These are phyloP conservation scores for Bubo blakistoni DNA, from an alignment of 2,113 vertebrate species.

Conservation along the genomic window DNA sequence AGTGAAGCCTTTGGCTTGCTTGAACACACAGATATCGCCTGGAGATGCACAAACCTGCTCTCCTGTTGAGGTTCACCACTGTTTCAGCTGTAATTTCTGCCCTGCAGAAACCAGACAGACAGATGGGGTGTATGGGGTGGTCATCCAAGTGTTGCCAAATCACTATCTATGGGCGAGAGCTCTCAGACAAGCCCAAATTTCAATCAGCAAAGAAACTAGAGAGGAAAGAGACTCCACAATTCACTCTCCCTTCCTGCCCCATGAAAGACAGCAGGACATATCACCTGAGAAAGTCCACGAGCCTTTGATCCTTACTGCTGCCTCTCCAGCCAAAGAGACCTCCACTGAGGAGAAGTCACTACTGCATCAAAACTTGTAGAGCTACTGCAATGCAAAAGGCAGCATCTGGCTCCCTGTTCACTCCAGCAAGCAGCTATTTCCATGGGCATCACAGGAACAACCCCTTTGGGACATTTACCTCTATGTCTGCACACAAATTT, in stretches of 20 bases:
- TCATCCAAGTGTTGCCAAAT: not conserved
- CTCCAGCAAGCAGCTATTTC: not conserved
- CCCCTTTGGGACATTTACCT: not conserved
- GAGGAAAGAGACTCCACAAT: not conserved
- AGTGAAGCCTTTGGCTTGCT: not conserved
- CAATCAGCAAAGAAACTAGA: not conserved
- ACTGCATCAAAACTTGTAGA: not conserved
- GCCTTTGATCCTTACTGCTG: not conserved
- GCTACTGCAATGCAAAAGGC: not conserved
- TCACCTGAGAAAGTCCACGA: not conserved
- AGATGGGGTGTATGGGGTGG: not conserved
- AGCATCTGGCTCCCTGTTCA: not conserved
- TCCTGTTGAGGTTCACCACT: not conserved
- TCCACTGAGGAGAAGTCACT: not conserved
- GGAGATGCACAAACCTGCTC: not conserved
- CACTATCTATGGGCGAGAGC: not conserved
- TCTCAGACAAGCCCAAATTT: not conserved
- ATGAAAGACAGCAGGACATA: not conserved
- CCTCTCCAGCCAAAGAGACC: not conserved
- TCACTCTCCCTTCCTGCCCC: not conserved
- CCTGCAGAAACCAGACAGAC: not conserved
- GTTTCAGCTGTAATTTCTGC: not conserved
- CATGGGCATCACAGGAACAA: accelerated
- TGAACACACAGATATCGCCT: not conserved
- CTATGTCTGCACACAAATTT: not conserved